Conservation (phyloP, 2,888 invertebrate species). For the Sceliomorpha sp. region DNA sequence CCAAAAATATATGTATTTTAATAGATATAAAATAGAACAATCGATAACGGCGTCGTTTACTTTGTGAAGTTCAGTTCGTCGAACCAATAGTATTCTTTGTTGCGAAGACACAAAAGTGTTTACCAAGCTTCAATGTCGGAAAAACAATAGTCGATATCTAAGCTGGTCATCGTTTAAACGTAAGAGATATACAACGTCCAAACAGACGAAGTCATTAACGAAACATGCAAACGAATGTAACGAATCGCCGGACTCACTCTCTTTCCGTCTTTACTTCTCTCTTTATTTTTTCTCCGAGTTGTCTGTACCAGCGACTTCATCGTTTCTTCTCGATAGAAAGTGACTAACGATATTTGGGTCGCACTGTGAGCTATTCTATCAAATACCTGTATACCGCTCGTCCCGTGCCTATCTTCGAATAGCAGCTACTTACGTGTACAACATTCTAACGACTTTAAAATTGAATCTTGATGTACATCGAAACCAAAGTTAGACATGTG, state of each 20-base stretch:
- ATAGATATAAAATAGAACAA: too few species aligned
- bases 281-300: slow-evolving; percentile 20
- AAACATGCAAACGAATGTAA: slow-evolving; percentile 52
- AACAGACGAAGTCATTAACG: slow-evolving; percentile 59
- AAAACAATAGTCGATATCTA: slow-evolving; percentile 50
- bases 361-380: slow-evolving; percentile 30
- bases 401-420: slow-evolving; percentile 12
- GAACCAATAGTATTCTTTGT: too few species aligned
- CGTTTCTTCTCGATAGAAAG: slow-evolving; percentile 61
- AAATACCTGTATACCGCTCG: slow-evolving; percentile 6
- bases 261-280: slow-evolving; percentile 18
- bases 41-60: too few species aligned
- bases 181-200: slow-evolving; percentile 20
- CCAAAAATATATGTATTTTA: too few species aligned
- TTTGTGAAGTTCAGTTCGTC: too few species aligned
- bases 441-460: slow-evolving; percentile 17
- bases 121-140: slow-evolving; percentile 12
- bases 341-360: slow-evolving; percentile 65
- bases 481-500: not conserved
- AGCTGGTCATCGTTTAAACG: slow-evolving; percentile 31
- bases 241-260: slow-evolving; percentile 41
- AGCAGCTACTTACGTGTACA: slow-evolving; percentile 8
- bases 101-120: not conserved
- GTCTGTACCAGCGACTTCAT: slow-evolving; percentile 44
- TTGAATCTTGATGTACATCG: slow-evolving; percentile 9